Conservation (phyloP, 1,140 invertebrate species). For the Drusus annulatus region DNA sequence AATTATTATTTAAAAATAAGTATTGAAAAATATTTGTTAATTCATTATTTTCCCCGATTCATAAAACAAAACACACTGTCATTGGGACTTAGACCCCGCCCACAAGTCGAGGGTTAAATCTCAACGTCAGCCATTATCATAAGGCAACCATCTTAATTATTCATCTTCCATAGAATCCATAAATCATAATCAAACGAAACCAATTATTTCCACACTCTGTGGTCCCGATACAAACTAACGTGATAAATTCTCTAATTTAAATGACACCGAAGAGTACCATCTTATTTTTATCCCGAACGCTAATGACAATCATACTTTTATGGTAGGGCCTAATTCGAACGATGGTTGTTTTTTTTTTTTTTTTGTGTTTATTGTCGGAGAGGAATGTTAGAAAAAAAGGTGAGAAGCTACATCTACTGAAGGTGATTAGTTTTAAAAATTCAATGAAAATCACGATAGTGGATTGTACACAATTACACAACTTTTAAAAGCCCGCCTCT, state of each 20-base stretch:
- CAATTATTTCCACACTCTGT: constrained; percentile 38
- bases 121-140: constrained; percentile 32
- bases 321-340: constrained; percentile 3
- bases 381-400: too few species aligned
- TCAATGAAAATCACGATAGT: too few species aligned
- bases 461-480: too few species aligned
- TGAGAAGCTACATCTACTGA: too few species aligned
- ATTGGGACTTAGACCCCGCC: background rate
- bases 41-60: too few species aligned
- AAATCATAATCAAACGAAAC: constrained; percentile 44
- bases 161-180: constrained; percentile 35
- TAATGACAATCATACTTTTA: constrained; percentile 20
- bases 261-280: constrained; percentile 6
- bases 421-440: too few species aligned
- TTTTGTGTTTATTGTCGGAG: too few species aligned
- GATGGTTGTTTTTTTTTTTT: too few species aligned
- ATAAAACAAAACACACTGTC: background rate
- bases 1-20: too few species aligned
- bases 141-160: constrained; percentile 44
- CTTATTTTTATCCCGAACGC: constrained; percentile 10
- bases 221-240: constrained; percentile 17
- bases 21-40: too few species aligned
- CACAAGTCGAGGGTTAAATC: constrained; percentile 15
- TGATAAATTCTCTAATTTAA: constrained; percentile 22
- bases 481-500: too few species aligned